phyloP scores from a whole-genome alignment of 2,888 invertebrate species.

The Dendrolimus pini region DNA sequence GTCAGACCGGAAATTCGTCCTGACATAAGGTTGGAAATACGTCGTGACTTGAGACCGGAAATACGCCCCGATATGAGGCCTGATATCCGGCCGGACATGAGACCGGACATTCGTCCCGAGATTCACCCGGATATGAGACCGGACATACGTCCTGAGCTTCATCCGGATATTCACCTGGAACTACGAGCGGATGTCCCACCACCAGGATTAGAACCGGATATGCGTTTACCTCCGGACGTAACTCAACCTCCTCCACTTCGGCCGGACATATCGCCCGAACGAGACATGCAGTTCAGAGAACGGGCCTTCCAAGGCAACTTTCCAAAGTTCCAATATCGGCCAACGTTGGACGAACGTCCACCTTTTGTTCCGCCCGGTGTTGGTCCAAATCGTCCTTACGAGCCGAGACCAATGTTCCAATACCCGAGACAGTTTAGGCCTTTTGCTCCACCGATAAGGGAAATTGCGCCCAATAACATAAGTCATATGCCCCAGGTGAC shows the following conservation, averaged over 20 bases:
- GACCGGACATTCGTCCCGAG: slow-evolving; percentile 8
- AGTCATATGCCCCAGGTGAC: slow-evolving; percentile 52
- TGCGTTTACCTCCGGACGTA: slow-evolving; percentile 12
- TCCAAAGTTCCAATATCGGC: slow-evolving; percentile 30
- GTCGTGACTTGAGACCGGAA: slow-evolving; percentile 3
- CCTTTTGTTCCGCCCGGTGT: slow-evolving; percentile 13
- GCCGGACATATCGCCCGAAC: slow-evolving; percentile 35
- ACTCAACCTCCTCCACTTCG: slow-evolving; percentile 17
- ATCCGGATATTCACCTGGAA: slow-evolving; percentile 15
- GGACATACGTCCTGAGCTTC: slow-evolving; percentile 17
- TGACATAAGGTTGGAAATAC: slow-evolving; percentile 8
- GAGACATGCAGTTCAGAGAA: slow-evolving; percentile 26
- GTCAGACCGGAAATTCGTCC: slow-evolving; percentile 12
- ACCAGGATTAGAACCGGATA: slow-evolving; percentile 12
- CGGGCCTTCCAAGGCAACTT: slow-evolving; percentile 22
- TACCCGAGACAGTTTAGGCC: slow-evolving; percentile 34
- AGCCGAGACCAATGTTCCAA: slow-evolving; percentile 35
- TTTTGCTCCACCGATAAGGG: slow-evolving; percentile 36
- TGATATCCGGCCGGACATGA: slow-evolving; percentile 18
- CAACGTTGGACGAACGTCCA: slow-evolving; percentile 30
- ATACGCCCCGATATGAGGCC: slow-evolving; percentile 14
- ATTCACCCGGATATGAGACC: slow-evolving; percentile 10
- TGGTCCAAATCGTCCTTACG: slow-evolving; percentile 26
- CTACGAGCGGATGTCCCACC: slow-evolving; percentile 18
- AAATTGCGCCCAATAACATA: slow-evolving; percentile 33